phyloP scores from a whole-genome alignment of 2,888 invertebrate genomes.

The Limnephilus marmoratus region DNA sequence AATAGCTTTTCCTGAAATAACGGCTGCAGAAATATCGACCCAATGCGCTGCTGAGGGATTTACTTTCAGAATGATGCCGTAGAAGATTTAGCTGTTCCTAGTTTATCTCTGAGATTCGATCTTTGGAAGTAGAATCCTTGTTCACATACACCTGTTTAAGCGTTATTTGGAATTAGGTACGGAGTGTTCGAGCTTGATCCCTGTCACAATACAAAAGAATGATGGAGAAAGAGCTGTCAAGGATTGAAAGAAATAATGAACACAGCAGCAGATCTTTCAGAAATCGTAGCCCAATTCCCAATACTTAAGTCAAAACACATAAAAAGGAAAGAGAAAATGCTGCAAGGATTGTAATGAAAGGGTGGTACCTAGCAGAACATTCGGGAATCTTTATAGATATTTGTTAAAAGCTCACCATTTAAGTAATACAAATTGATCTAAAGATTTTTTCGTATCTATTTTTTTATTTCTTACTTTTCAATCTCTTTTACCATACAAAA shows the following conservation, averaged over 20 bases:
- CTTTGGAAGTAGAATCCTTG: not conserved
- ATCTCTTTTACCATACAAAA: too few species aligned
- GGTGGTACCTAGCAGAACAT: too few species aligned
- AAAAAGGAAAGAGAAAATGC: too few species aligned
- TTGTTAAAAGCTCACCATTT: too few species aligned
- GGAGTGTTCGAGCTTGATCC: not conserved
- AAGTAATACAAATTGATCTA: too few species aligned
- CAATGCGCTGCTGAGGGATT: not conserved
- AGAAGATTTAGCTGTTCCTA: not conserved
- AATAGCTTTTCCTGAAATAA: constrained; percentile 48
- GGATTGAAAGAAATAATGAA: not conserved
- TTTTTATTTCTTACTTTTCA: too few species aligned
- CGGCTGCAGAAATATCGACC: constrained; percentile 40
- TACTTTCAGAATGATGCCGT: not conserved
- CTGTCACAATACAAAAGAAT: not conserved
- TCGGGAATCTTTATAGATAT: too few species aligned
- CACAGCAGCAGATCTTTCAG: too few species aligned
- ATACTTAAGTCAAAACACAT: too few species aligned
- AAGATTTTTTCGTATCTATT: too few species aligned
- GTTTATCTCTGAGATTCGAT: not conserved
- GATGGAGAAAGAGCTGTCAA: not conserved
- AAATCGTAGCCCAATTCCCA: too few species aligned
- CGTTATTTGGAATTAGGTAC: not conserved
- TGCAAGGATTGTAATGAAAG: too few species aligned
- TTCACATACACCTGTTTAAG: not conserved